Evolutionary conservation across 2,113 vertebrate species (phyloP), one percentile per base, ranked within the genome.

Genomic region (Thermophis baileyi): DNA sequence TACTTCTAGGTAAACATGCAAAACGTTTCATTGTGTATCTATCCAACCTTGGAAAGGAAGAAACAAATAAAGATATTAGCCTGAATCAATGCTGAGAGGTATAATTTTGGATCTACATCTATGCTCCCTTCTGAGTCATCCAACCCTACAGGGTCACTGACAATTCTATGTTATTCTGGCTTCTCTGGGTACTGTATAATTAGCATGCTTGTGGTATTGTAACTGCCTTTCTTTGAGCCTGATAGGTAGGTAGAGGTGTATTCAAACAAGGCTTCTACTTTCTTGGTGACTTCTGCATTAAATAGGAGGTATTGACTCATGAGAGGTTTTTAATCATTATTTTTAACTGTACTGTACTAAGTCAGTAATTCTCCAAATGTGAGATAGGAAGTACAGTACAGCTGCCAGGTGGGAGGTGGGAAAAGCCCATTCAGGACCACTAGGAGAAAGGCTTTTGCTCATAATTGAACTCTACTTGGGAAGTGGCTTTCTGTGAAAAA

Each of bases 401-500:
- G 69, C 53, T 91, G 69, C 24, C 44, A 44, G n/a, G n/a, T n/a
- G 0, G 24, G 27, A 85, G n/a, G 5, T 54, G 35, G 22, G 51
- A 10, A 44, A 54, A 86, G 9, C 50, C 74, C 46, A 69, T 69
- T 63, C 27, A n/a, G 57, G 88, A 44, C 11, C 10, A 55, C 14
- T 30, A 30, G 25, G 11, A 95, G 88, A 90, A 94, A 25, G 74
- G n/a, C 46, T 44, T 40, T 89, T 40, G 53, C 14, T 93, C 47
- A 90, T 57, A 57, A 11, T 60, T 89, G n/a, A 85, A 89, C 7
- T 7, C 24, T 20, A 55, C 24, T n/a, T 93, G 46, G 91, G 81
- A 94, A 94, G 91, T 44, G 2, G 86, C 0, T 2, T 85, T 91
- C 92, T 53, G 46, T 30, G 94, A 60, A 89, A 69, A 69, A 25